Conservation (phyloP, 2,888 invertebrate species). For the Cerastoderma edule region DNA sequence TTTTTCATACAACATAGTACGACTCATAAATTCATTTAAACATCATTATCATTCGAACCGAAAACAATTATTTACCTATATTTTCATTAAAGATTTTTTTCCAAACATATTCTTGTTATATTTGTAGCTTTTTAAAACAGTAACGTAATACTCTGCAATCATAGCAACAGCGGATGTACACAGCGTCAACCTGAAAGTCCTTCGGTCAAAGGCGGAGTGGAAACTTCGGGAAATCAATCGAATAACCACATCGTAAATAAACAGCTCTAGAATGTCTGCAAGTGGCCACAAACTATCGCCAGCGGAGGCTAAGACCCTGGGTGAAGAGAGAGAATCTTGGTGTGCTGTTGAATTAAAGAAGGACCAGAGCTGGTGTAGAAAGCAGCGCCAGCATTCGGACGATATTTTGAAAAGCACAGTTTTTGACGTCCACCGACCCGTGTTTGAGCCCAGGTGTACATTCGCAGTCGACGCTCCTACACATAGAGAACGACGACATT, state of each 20-base stretch:
- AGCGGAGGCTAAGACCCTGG: slow-evolving; percentile 62
- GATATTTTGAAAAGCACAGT: slow-evolving; percentile 67
- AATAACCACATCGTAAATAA: background rate
- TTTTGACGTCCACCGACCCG: slow-evolving; percentile 64
- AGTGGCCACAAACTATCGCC: slow-evolving; percentile 52
- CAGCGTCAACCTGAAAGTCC: slow-evolving; percentile 45
- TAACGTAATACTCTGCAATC: slow-evolving; percentile 7
- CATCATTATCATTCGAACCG: too few species aligned
- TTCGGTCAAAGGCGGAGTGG: slow-evolving; percentile 26
- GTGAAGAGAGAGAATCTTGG: slow-evolving; percentile 78
- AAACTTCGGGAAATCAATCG: background rate
- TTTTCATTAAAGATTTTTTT: too few species aligned
- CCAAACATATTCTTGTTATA: too few species aligned
- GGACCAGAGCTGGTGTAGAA: slow-evolving; percentile 79
- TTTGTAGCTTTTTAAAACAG: too few species aligned
- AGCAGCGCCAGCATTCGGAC: slow-evolving; percentile 70
- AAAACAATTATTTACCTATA: too few species aligned
- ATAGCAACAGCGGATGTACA: slow-evolving; percentile 64
- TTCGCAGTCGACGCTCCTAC: slow-evolving; percentile 70
- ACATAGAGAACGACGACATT: slow-evolving; percentile 74
- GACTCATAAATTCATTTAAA: too few species aligned
- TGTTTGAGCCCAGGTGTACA: slow-evolving; percentile 70
- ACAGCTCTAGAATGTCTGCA: slow-evolving; percentile 38
- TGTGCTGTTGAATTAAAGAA: slow-evolving; percentile 80
- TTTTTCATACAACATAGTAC: too few species aligned